Evolutionary conservation across 1,140 invertebrate genomes (phyloP), one percentile per base, ranked within the genome.

Genomic region (Calliphora vicina): DNA sequence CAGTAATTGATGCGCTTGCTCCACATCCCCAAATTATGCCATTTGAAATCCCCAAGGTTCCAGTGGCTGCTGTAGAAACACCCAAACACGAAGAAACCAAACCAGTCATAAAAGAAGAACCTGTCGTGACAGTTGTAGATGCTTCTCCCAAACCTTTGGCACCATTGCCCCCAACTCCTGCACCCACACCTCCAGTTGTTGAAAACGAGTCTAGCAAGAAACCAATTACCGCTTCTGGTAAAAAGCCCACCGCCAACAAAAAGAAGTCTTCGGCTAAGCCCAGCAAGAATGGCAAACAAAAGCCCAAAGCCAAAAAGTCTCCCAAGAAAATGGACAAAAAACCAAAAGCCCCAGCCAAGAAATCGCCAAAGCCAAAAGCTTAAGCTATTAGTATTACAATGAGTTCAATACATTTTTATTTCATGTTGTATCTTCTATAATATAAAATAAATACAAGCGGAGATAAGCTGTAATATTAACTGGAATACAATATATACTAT

Each of bases 151-250:
- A 67, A 67, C 61, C 61, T 23, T 25, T 67, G 61, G 61, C 29
- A 13, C 81, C 61, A 17, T 27, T 74, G n/a, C 84, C 84, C 27
- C 74, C 74, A 80, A 84, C 84, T 23, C 84, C 82, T 15, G 67
- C 42, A 13, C 78, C 84, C 26, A 84, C 84, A 26, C 84, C 84
- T 73, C 84, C 84, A 73, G 20, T 67, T 6, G 76, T 84, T 82
- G 45, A 17, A 2, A 26, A 17, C 17, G 72, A 50, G n/a, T 50
- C 45, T 17, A n/a, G 45, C 13, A 80, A 61, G n/a, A 81, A 83
- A 67, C 83, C 83, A 13, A n/a, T 0, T 72, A 26, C 8, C 12
- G 26, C 83, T 13, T 15, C 1, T 72, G 26, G 20, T 12, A 73
- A 57, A 29, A 61, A 13, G 71, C 76, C 82, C n/a, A 20, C 45